Percentiles rank a stretch among this genome's conserved stretches.
Evolutionary conservation across 1,140 invertebrate species (phyloP).

Genomic region (Ooceraea biroi): DNA sequence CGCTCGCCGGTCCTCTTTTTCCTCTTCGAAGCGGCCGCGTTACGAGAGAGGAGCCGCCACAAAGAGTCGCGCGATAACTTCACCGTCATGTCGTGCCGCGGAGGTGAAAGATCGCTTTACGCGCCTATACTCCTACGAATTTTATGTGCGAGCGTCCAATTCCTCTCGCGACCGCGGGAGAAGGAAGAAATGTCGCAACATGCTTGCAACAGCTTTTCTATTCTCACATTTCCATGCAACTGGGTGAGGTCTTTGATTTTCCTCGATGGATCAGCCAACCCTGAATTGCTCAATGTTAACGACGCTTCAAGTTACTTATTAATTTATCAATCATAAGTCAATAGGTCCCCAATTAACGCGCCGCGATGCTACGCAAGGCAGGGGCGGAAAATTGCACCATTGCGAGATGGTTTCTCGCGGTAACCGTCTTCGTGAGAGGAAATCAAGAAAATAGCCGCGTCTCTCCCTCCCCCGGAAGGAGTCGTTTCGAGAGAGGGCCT

Average conservation of each 20-base stretch:
- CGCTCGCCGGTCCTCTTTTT: conserved; percentile 58
- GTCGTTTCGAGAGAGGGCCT: neutral
- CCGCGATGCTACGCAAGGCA: conserved; percentile 48
- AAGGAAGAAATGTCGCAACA: neutral
- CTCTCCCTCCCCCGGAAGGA: too few relatives aligned
- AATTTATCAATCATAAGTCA: neutral
- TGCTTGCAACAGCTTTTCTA: neutral
- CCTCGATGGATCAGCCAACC: neutral
- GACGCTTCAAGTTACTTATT: neutral
- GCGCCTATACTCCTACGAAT: conserved; percentile 67
- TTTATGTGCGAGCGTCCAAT: conserved; percentile 14
- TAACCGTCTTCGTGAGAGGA: conserved; percentile 54
- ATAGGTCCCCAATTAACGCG: conserved; percentile 31
- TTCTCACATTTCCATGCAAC: neutral
- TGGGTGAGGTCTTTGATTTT: neutral
- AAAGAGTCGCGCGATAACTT: conserved; percentile 65
- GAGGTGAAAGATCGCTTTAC: conserved; percentile 62
- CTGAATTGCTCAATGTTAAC: neutral
- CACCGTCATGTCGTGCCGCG: conserved; percentile 62
- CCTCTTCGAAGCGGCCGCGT: conserved; percentile 59
- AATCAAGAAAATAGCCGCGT: conserved; percentile 34
- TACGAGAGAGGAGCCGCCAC: conserved; percentile 55
- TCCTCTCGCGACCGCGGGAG: neutral
- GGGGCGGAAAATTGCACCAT: conserved; percentile 65
- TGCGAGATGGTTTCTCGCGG: conserved; percentile 70